phyloP scores from a whole-genome alignment of 2,797 vertebrate genomes.

The Lepus townsendii region DNA sequence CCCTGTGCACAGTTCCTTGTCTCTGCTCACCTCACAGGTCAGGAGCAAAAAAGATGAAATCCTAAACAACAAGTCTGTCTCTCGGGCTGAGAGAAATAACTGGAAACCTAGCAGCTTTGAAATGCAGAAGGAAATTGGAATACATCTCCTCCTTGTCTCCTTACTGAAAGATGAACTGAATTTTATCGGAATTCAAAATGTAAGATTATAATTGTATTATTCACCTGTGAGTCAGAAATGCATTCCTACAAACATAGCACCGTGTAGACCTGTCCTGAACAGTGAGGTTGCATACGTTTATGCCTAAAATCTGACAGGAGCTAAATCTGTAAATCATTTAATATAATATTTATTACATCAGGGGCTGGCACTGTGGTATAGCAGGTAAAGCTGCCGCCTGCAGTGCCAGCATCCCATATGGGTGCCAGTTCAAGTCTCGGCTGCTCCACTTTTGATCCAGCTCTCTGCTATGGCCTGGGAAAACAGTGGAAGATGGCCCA shows the following conservation, averaged over 20 bases:
- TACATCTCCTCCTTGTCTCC: neutral
- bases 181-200: conserved; percentile 36
- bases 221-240: neutral
- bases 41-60: neutral
- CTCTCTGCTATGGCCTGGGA: too few species aligned
- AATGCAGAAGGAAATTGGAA: neutral
- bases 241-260: neutral
- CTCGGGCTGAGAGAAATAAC: neutral
- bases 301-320: neutral
- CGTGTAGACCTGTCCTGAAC: neutral
- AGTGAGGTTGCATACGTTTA: neutral
- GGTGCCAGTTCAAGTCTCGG: too few species aligned
- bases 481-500: too few species aligned
- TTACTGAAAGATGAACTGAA: conserved; percentile 1
- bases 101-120: neutral
- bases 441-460: too few species aligned
- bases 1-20: neutral
- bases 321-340: neutral
- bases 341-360: too few species aligned
- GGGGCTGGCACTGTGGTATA: too few species aligned
- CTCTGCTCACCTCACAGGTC: neutral
- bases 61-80: neutral
- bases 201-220: neutral
- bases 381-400: too few species aligned
- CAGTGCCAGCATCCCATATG: too few species aligned